Percentiles rank a stretch among this genome's conserved stretches.
These are phyloP conservation scores for Sminthurides aquaticus DNA, from an alignment of 2,888 invertebrate genomes.

Conservation along the genomic window DNA sequence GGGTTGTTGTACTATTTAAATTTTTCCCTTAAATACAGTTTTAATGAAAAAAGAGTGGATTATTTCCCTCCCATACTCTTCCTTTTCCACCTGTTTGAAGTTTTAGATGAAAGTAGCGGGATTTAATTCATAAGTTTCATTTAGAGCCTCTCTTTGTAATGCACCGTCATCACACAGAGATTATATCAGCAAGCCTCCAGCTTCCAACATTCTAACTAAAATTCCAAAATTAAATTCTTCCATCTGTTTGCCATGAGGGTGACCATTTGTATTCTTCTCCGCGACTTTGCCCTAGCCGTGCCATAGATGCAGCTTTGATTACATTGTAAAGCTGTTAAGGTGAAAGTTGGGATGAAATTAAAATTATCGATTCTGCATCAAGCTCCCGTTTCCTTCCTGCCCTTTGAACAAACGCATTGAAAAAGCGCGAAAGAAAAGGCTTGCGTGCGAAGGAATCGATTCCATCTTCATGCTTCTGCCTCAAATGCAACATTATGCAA, in stretches of 20 bases:
- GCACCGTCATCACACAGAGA: too few relatives aligned
- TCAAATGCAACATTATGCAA: not conserved
- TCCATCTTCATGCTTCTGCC: not conserved
- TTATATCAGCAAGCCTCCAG: too few relatives aligned
- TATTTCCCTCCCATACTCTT: not conserved
- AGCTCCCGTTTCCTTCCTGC: not conserved
- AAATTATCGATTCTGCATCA: slow-evolving; percentile 17
- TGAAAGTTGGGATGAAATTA: slow-evolving; percentile 12
- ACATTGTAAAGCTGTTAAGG: not conserved
- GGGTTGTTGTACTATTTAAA: too few relatives aligned
- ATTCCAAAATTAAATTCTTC: too few relatives aligned
- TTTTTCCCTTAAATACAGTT: not conserved
- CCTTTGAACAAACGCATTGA: too few relatives aligned
- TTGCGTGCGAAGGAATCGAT: not conserved
- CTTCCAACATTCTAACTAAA: too few relatives aligned
- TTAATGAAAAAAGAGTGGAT: not conserved
- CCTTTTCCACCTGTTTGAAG: not conserved
- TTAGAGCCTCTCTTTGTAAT: not conserved
- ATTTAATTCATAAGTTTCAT: not conserved
- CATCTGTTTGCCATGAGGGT: too few relatives aligned
- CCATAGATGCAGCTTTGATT: too few relatives aligned
- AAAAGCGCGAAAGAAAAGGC: too few relatives aligned
- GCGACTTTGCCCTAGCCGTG: not conserved
- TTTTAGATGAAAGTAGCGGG: not conserved
- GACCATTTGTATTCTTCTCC: too few relatives aligned